Conservation (phyloP, 2,797 vertebrate species). For the Pachyuromys duprasi region DNA sequence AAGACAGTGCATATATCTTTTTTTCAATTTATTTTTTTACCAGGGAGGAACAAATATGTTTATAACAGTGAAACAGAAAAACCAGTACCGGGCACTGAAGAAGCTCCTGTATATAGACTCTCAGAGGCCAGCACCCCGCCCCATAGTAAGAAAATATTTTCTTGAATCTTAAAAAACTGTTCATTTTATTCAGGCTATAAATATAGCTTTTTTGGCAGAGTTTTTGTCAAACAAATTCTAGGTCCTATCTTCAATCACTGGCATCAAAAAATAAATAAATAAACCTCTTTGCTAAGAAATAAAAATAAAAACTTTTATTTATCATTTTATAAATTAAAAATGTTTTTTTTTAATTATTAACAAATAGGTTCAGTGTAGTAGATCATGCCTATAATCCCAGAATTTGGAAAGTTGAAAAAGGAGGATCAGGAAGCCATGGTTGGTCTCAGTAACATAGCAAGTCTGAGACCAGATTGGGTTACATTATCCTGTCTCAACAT, state of each 20-base stretch:
- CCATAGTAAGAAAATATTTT: slow-evolving; percentile 68
- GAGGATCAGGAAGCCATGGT: not conserved
- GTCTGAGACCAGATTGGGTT: not conserved
- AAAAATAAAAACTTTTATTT: not conserved
- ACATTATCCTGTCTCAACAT: not conserved
- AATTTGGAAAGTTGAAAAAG: not conserved
- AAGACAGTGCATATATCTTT: not conserved
- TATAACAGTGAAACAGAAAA: slow-evolving; percentile 75
- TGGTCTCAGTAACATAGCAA: not conserved
- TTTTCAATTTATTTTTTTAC: slow-evolving; percentile 64
- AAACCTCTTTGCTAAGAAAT: not conserved
- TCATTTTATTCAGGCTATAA: not conserved
- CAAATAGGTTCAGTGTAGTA: not conserved
- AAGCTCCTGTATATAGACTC: slow-evolving; percentile 56
- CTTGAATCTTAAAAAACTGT: not conserved
- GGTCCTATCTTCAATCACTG: not conserved
- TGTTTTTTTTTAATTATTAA: not conserved
- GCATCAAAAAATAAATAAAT: not conserved
- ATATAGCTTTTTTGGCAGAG: not conserved
- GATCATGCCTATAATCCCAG: not conserved
- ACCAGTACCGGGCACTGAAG: slow-evolving; percentile 66
- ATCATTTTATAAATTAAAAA: not conserved
- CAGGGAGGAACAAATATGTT: slow-evolving; percentile 74
- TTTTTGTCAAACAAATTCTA: not conserved
- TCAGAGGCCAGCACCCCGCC: slow-evolving; percentile 36